Percentiles rank a stretch among this genome's conserved stretches.
Evolutionary conservation across 2,888 invertebrate genomes (phyloP).

Genomic region (Unio delphinus): DNA sequence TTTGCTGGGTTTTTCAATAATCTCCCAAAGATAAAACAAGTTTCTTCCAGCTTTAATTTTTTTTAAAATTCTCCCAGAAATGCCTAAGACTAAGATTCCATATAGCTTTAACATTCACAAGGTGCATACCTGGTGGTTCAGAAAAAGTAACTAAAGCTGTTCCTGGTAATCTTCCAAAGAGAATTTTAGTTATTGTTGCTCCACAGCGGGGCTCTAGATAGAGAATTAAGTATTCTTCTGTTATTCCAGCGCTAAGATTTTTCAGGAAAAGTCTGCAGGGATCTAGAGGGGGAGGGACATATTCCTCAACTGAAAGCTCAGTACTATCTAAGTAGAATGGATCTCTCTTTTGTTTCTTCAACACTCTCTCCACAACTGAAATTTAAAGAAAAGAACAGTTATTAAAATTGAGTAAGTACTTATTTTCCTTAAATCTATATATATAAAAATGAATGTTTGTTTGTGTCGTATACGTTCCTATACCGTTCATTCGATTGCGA

Average conservation of each 20-base stretch:
- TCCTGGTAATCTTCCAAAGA: conserved; percentile 17
- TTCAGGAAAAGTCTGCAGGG: conserved; percentile 15
- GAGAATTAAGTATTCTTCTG: conserved; percentile 10
- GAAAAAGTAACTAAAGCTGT: conserved; percentile 21
- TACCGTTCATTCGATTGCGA: too few species aligned
- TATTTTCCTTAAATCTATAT: too few species aligned
- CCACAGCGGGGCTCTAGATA: conserved; percentile 9
- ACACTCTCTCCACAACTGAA: conserved; percentile 9
- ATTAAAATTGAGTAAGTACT: too few species aligned
- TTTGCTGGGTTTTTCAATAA: too few species aligned
- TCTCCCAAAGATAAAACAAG: too few species aligned
- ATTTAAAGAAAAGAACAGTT: too few species aligned
- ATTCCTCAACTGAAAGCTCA: conserved; percentile 7
- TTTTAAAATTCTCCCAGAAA: too few species aligned
- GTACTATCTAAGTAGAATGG: not conserved
- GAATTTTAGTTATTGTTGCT: not conserved
- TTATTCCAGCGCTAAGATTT: conserved; percentile 13
- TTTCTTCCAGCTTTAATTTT: too few species aligned
- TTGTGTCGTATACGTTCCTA: too few species aligned
- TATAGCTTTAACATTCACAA: too few species aligned
- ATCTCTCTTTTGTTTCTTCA: conserved; percentile 1
- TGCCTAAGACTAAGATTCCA: too few species aligned
- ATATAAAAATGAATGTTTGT: too few species aligned
- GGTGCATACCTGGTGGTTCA: not conserved
- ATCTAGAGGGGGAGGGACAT: conserved; percentile 13